A percentile compares a stretch with the other conserved stretches of the same genome.
These are phyloP conservation scores for Carlito syrichta DNA, from an alignment of 2,113 vertebrate genomes.

Conservation along the genomic window DNA sequence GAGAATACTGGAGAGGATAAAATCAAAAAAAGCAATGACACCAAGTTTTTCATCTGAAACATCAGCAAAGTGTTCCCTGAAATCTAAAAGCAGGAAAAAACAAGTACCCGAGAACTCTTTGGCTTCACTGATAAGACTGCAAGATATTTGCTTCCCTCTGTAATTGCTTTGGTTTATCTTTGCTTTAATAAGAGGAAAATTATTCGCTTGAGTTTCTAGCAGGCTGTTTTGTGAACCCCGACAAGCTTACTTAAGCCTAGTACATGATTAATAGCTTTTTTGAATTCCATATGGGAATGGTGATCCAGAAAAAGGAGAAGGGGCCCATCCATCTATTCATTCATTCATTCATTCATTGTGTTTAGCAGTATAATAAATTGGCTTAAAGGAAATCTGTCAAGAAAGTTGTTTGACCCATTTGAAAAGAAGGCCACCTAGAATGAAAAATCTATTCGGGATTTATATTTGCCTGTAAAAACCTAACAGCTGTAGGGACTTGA, in stretches of 20 bases:
- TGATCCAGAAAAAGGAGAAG: background rate
- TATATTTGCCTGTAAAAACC: background rate
- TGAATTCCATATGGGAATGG: background rate
- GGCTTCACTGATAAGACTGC: background rate
- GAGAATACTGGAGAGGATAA: background rate
- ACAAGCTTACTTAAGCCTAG: background rate
- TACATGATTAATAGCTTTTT: background rate
- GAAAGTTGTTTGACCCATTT: background rate
- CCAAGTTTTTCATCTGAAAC: background rate
- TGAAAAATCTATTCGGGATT: background rate
- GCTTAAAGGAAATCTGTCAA: background rate
- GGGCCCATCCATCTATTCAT: background rate
- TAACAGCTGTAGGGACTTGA: background rate
- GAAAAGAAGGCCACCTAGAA: background rate
- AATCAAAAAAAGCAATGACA: background rate
- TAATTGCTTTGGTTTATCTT: background rate
- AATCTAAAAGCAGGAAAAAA: background rate
- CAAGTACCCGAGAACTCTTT: background rate
- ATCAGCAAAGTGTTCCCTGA: background rate
- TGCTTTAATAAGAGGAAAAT: background rate
- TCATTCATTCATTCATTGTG: background rate
- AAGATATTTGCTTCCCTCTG: background rate
- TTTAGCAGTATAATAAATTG: background rate
- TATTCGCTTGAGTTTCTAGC: background rate
- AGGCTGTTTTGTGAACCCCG: background rate